Base-by-base conservation (phyloP, 2,888 invertebrate genomes). In the Hybos culiciformis region DNA sequence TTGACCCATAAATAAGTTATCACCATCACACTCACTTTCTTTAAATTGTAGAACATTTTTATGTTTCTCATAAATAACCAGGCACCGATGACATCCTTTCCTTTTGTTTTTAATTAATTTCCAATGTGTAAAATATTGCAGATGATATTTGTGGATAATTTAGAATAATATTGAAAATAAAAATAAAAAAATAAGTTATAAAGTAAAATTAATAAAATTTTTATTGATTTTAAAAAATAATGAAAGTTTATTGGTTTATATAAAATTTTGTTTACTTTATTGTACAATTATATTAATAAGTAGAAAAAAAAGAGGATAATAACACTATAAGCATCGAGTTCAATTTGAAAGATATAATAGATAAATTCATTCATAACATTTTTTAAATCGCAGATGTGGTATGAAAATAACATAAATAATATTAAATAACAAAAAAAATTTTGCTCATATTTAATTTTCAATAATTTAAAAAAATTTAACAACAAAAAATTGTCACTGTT, bases 1-100 rank as follows among this genome's bases (percentile, higher is more conserved):
- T 62, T 66, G 66, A 66, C 66, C 66, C 65, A 63, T 63, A 64
- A 66, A 66, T 64, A 66, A 66, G 64, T 60, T 66, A 63, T 66
- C 66, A 66, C 66, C 66, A 63, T 67, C 67, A 63, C 67, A 86
- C 92, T 90, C 73, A 93, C 93, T 92, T 76, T 92, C 91, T 80
- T 93, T 93, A 74, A 91, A 93, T 69, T 93, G 92, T 51, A 93
- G 76, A 55, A 93, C 88, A 72, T 93, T 93, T 61, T 80, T 77
- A 70, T 93, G 92, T 68, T 90, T 90, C 68, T 90, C 88, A 66
- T 91, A 91, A 72, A 93, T 90, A 63, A 92, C 91, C 61, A 93
- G 84, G 69, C 92, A 93, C 55, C 87, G 83, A 71, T 86, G 88
- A 70, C 92, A 93, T 63, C 83, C 80, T 73, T 84, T 84, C 63